Evolutionary conservation across 92 coral and sea anemone genomes (phyloP).

Genomic region (Siderastrea siderea): DNA sequence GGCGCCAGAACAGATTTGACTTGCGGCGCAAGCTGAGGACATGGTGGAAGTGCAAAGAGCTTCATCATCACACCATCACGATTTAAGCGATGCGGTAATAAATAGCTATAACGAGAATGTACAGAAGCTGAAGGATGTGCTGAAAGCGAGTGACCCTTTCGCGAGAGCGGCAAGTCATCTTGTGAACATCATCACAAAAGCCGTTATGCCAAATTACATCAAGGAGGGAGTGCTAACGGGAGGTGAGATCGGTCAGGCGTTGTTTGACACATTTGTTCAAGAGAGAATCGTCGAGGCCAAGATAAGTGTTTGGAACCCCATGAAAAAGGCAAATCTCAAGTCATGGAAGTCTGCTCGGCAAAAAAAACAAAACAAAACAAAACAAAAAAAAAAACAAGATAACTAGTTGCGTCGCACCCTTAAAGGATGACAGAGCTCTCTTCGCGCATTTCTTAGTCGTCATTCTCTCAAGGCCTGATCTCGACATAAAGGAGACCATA

Average conservation of each 20-base stretch:
- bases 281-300: slow-evolving; percentile 34
- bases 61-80: slow-evolving; percentile 12
- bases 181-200: slow-evolving; percentile 64
- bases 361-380: too few relatives aligned
- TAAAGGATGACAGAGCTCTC: neutral
- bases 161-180: slow-evolving; percentile 35
- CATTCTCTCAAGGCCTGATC: too few relatives aligned
- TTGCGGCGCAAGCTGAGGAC: slow-evolving; percentile 52
- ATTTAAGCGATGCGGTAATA: slow-evolving; percentile 33
- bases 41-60: slow-evolving; percentile 28
- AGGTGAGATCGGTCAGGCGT: slow-evolving; percentile 49
- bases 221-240: slow-evolving; percentile 44
- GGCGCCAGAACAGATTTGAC: slow-evolving; percentile 45
- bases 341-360: slow-evolving; percentile 46
- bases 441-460: too few relatives aligned
- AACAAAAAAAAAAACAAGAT: slow-evolving; percentile 10
- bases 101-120: slow-evolving; percentile 40
- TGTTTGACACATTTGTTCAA: slow-evolving; percentile 47
- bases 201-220: slow-evolving; percentile 48
- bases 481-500: slow-evolving; percentile 53
- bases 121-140: slow-evolving; percentile 48
- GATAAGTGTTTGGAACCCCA: slow-evolving; percentile 53
- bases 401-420: slow-evolving; percentile 23
- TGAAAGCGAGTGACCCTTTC: slow-evolving; percentile 58
- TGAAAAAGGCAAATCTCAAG: slow-evolving; percentile 60